These are phyloP conservation scores for Glaucopsyche alexis DNA, from an alignment of 2,888 invertebrate species.

Conservation along the genomic window DNA sequence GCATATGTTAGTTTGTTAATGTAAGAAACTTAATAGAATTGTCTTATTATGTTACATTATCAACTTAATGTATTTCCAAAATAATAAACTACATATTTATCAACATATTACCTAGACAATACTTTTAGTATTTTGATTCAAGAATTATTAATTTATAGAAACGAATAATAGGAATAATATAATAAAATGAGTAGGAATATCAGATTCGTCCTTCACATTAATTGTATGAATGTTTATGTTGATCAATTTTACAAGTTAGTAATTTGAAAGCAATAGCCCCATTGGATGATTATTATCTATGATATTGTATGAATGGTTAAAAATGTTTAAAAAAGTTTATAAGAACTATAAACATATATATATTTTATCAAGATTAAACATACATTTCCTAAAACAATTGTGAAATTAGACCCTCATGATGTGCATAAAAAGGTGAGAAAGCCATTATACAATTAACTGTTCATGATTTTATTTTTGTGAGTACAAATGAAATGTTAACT, in stretches of 20 bases:
- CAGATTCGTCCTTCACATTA: background rate
- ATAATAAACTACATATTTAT: too few species aligned
- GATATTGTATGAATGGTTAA: background rate
- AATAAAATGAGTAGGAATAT: background rate
- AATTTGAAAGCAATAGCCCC: background rate
- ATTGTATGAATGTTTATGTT: background rate
- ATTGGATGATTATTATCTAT: background rate
- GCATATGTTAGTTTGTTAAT: too few species aligned
- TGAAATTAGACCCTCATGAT: background rate
- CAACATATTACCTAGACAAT: too few species aligned
- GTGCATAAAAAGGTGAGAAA: background rate
- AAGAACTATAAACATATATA: background rate
- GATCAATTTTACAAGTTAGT: conserved; percentile 4
- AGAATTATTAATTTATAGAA: too few species aligned
- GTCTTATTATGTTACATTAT: too few species aligned
- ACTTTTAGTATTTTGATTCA: too few species aligned
- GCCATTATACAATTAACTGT: conserved; percentile 13
- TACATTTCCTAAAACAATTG: background rate
- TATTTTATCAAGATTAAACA: background rate
- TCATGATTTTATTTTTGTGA: conserved; percentile 8
- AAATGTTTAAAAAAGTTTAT: background rate
- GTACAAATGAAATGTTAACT: background rate
- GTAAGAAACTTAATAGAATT: too few species aligned
- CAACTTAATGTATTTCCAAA: too few species aligned
- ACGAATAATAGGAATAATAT: too few species aligned